Base-by-base conservation (phyloP, 2,113 vertebrate species). In the Nyctereutes procyonoides region DNA sequence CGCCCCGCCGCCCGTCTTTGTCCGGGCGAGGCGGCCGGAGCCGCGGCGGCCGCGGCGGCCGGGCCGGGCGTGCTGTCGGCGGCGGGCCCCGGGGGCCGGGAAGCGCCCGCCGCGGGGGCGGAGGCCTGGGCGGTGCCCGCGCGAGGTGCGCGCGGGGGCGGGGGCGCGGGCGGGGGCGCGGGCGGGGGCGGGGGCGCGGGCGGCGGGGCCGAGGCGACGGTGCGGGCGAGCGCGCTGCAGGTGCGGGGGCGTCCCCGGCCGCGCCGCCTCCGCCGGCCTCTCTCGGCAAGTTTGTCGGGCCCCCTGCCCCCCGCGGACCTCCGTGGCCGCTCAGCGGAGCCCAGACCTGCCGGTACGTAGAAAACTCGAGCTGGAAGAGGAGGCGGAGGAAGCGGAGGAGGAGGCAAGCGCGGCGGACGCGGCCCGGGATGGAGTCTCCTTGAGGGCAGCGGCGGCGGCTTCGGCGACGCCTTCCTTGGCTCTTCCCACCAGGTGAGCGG, bases 1-100 rank as follows among this genome's bases (percentile, higher is more conserved):
- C 71, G 60, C 53, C 53, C 88, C 53, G 32, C 73, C 22, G 92
- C 88, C 60, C 22, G 83, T 67, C 97, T 98, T 98, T 98, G 98
- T 98, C 96, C 97, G 14, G 96, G 84, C 53, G 15, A 60, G 67
- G 84, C 88, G 26, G 77, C 51, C 12, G 14, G 88, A n/a, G 91
- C 28, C 32, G 86, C 80, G 15, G 89, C 30, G 1, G 69, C 96
- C 2, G 62, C 56, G 1, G 69, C 86, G n/a, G 71, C 63, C 8
- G 56, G 19, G 53, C 43, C 56, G 8, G 48, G 60, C 8, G 14
- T 22, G 48, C 71, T 9, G 38, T 53, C 28, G 8, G 3, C 38
- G 15, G 35, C 8, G 6, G 8, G 17, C 2, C 15, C 80, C 6
- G 2, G 20, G 43, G 0, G 74, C 62, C 20, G 26, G 69, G 77